These are phyloP conservation scores for Anthrax anthrax DNA, from an alignment of 2,888 invertebrate genomes.

Conservation along the genomic window DNA sequence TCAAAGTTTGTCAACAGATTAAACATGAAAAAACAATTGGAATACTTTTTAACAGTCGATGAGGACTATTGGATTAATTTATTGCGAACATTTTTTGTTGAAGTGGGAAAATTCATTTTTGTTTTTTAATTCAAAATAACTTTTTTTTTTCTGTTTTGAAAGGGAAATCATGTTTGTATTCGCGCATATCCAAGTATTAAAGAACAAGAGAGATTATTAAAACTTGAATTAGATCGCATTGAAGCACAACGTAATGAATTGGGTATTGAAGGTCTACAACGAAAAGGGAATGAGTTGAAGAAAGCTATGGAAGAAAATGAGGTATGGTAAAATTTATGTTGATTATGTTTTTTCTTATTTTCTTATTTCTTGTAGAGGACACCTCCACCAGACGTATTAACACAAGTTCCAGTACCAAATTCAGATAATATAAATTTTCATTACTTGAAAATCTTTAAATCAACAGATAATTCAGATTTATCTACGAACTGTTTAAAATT, in stretches of 20 bases:
- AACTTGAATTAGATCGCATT: slow-evolving; percentile 57
- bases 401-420: slow-evolving; percentile 60
- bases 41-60: slow-evolving; percentile 45
- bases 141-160: too few relatives aligned
- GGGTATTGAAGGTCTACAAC: slow-evolving; percentile 52
- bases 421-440: slow-evolving; percentile 58
- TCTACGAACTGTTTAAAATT: slow-evolving; percentile 40
- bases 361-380: slow-evolving; percentile 39
- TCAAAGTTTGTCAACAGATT: slow-evolving; percentile 50
- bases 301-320: slow-evolving; percentile 64
- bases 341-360: background rate
- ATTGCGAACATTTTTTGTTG: slow-evolving; percentile 41
- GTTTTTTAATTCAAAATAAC: too few relatives aligned
- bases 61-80: slow-evolving; percentile 58
- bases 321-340: slow-evolving; percentile 28
- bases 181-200: slow-evolving; percentile 46
- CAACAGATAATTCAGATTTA: slow-evolving; percentile 19
- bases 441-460: slow-evolving; percentile 33
- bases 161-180: slow-evolving; percentile 10
- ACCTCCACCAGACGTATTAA: slow-evolving; percentile 56
- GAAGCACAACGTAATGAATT: slow-evolving; percentile 48
- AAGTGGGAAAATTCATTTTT: slow-evolving; percentile 6
- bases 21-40: slow-evolving; percentile 49
- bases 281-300: slow-evolving; percentile 45
- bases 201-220: slow-evolving; percentile 49